Evolutionary conservation across 2,797 vertebrate genomes (phyloP).

Genomic region (Trachurus trachurus): DNA sequence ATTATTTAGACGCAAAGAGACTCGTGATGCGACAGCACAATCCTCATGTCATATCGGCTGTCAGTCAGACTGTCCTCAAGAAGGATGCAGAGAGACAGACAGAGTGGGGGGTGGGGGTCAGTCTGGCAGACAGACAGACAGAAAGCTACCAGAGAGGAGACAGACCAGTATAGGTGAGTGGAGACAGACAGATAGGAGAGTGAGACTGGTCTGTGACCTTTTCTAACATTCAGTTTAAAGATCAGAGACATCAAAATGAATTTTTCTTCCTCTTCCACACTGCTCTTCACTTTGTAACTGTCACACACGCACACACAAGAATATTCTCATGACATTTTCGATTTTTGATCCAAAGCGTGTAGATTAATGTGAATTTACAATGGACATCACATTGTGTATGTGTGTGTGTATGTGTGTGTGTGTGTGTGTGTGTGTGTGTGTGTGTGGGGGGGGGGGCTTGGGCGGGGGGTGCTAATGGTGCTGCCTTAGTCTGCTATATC

Average conservation of each 20-base stretch:
- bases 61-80: neutral
- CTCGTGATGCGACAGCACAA: neutral
- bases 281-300: neutral
- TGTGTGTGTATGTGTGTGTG: too few species aligned
- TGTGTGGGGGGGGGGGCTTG: too few species aligned
- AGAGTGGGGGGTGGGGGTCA: neutral
- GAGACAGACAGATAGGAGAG: conserved; percentile 22
- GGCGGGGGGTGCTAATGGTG: neutral
- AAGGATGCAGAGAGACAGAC: neutral
- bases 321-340: neutral
- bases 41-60: neutral
- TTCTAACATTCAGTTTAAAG: conserved; percentile 70
- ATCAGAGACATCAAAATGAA: conserved; percentile 68
- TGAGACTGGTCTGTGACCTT: conserved; percentile 62
- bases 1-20: neutral
- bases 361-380: neutral
- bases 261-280: conserved; percentile 42
- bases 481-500: neutral
- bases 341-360: neutral
- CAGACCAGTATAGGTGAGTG: conserved; percentile 27
- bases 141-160: neutral
- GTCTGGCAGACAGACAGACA: too few species aligned
- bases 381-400: neutral
- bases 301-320: neutral
- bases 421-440: neutral